Conservation (phyloP, 2,888 invertebrate genomes). For the Corythucha ciliata region DNA sequence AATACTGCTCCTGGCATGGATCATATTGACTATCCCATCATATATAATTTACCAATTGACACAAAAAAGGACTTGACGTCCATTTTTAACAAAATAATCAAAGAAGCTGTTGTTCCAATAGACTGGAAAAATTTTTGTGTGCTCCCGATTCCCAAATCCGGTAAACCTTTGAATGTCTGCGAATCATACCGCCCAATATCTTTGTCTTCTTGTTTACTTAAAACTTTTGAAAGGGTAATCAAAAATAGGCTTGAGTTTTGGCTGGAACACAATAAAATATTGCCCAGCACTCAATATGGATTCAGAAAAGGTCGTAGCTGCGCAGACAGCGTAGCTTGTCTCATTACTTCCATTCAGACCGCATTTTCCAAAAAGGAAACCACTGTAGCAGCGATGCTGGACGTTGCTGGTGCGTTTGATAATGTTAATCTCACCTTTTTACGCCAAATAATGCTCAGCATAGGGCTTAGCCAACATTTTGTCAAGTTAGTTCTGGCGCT, state of each 20-base stretch:
- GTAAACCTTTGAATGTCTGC: conserved; percentile 15
- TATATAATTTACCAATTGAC: conserved; percentile 17
- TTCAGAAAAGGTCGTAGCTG: conserved; percentile 22
- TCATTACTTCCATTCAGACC: conserved; percentile 10
- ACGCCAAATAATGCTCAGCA: neutral
- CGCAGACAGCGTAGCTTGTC: conserved; percentile 10
- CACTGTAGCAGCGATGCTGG: conserved; percentile 18
- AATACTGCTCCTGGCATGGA: conserved; percentile 22
- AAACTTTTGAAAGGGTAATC: conserved; percentile 24
- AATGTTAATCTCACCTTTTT: conserved; percentile 19
- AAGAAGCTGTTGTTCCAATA: neutral
- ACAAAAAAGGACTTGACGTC: no score
- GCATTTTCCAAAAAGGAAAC: conserved; percentile 14
- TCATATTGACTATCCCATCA: conserved; percentile 17
- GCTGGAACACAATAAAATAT: conserved; percentile 20
- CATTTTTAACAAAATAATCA: no score
- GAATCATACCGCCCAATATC: conserved; percentile 26
- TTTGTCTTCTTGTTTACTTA: conserved; percentile 20
- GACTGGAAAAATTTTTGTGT: conserved; percentile 18
- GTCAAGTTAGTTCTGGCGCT: neutral
- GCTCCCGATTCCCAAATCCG: conserved; percentile 20
- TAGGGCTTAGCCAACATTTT: neutral
- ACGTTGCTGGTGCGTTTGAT: conserved; percentile 22
- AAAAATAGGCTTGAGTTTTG: no score
- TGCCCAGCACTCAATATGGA: conserved; percentile 20